Percentiles rank a stretch among this genome's conserved stretches.
These are phyloP conservation scores for Anolis apletophallus DNA, from an alignment of 2,797 vertebrate genomes.

Conservation along the genomic window DNA sequence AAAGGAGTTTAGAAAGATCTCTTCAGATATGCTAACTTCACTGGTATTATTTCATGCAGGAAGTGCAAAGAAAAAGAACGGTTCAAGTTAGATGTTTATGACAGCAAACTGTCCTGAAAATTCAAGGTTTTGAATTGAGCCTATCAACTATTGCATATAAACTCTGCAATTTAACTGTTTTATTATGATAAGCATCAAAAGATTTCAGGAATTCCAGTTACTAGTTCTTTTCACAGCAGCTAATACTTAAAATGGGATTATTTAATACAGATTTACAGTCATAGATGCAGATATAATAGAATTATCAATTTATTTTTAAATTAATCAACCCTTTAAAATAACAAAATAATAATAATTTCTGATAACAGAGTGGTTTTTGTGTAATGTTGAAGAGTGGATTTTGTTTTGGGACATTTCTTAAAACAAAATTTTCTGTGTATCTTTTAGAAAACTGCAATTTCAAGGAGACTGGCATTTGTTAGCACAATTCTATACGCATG, in stretches of 20 bases:
- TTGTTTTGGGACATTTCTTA: neutral
- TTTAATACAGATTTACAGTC: neutral
- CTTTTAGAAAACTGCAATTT: accelerated
- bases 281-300: neutral
- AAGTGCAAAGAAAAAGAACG: no score
- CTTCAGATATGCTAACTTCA: neutral
- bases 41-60: neutral
- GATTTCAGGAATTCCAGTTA: neutral
- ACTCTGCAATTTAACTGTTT: neutral
- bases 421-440: no score
- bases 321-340: neutral
- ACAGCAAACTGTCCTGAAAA: neutral
- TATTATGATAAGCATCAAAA: neutral
- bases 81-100: neutral
- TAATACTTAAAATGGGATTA: neutral
- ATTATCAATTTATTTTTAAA: neutral
- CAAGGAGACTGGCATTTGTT: neutral
- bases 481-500: neutral
- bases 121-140: neutral
- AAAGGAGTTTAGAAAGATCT: neutral
- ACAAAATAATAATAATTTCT: neutral
- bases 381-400: no score
- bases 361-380: neutral
- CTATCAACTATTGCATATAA: neutral
- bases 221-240: neutral